Evolutionary conservation across 2,797 vertebrate genomes (phyloP).

Genomic region (Prionace glauca): DNA sequence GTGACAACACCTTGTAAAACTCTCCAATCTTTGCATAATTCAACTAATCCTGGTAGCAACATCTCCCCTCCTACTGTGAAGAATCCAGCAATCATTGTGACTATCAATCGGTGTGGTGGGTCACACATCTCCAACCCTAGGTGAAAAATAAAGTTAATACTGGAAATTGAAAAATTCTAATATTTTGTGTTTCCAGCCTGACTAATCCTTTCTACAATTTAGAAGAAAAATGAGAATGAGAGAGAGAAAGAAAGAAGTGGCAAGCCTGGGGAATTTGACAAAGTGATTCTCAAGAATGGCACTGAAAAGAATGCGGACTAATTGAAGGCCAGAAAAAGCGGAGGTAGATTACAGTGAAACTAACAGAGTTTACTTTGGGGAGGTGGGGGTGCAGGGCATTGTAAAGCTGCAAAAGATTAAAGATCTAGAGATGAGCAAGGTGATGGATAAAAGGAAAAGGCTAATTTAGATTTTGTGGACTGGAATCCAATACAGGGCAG

Average conservation of each 20-base stretch:
- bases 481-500: no score
- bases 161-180: not conserved
- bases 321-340: not conserved
- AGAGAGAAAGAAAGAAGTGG: not conserved
- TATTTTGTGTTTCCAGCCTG: no score
- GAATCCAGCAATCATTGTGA: conserved; percentile 69
- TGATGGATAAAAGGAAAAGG: not conserved
- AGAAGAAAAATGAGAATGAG: no score
- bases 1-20: conserved; percentile 74
- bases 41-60: conserved; percentile 69
- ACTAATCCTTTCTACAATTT: not conserved
- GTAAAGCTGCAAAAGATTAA: not conserved
- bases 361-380: no score
- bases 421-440: not conserved
- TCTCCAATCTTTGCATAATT: conserved; percentile 69
- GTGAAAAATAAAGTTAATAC: not conserved
- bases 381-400: no score
- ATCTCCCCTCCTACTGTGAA: conserved; percentile 72
- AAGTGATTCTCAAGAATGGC: not conserved
- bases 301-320: not conserved
- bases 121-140: conserved; percentile 83
- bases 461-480: no score
- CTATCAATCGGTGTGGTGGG: conserved; percentile 66
- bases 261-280: no score
- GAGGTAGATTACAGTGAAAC: no score